Evolutionary conservation across 1,140 invertebrate genomes (phyloP).

Genomic region (Rhagoletis zephyria): DNA sequence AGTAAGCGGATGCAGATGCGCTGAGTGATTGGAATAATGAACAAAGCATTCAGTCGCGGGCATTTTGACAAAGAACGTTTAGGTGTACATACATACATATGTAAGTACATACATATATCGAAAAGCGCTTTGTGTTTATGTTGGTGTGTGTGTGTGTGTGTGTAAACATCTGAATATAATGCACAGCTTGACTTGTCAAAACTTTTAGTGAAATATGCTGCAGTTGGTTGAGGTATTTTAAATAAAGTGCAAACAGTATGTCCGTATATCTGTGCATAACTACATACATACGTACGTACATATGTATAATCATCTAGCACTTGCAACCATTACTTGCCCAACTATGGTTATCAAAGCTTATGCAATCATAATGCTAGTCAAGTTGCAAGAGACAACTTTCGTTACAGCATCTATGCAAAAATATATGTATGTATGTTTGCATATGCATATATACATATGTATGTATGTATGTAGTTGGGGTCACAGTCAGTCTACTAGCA

Average conservation of each 20-base stretch:
- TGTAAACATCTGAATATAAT: neutral
- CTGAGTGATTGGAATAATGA: neutral
- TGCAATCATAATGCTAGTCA: neutral
- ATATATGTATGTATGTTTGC: too few species aligned
- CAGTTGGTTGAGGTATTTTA: neutral
- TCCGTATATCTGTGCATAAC: neutral
- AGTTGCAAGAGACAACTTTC: neutral
- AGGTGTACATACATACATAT: neutral
- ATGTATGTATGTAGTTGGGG: too few species aligned
- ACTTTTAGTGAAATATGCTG: neutral
- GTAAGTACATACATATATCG: too few species aligned
- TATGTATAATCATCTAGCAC: neutral
- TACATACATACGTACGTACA: neutral
- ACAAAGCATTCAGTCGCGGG: neutral
- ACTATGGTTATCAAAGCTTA: conserved; percentile 9
- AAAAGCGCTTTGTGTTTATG: neutral
- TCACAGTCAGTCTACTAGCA: too few species aligned
- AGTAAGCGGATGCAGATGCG: neutral
- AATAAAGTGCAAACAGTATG: too few species aligned
- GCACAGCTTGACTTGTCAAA: neutral
- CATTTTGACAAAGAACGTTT: neutral
- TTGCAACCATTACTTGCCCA: neutral
- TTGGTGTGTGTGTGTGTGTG: neutral
- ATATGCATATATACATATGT: too few species aligned
- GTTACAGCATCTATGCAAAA: neutral